Evolutionary conservation across 2,888 invertebrate genomes (phyloP), one percentile per base, ranked within the genome.

Genomic region (Drosophila melanosoma): DNA sequence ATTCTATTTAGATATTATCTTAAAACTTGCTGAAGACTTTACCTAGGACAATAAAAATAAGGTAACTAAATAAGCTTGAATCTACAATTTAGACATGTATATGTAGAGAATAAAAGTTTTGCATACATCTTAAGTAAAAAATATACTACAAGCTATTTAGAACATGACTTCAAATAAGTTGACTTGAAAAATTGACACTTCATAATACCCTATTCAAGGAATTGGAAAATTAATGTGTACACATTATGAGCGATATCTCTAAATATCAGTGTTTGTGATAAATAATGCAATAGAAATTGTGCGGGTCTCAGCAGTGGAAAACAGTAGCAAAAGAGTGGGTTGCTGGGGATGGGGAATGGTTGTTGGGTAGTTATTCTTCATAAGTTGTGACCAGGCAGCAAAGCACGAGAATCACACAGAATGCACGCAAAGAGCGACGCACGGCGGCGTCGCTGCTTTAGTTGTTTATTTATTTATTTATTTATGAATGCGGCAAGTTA

Each of bases 281-380:
- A 89, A 89, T 87, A 89, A 78, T 80, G 82, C 78, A 73, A 74
- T 83, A 76, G 76, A 74, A 87, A 74, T 60, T 72, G 69, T 68
- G 70, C 68, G 72, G 66, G 81, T 57, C 63, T 63, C 40, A 38
- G 60, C 17, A 32, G 38, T n/a, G 15, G 17, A 7, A 23, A 33
- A 20, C 8, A 26, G 1, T 6, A 15, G 12, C n/a, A 17, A 15
- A 23, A 26, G 45, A 35, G 57, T 35, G 26, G 29, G 36, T 15
- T 20, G 32, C 3, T 38, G 23, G 23, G 54, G 33, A 4, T 35
- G 45, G 26, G 17, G 12, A 33, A 29, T 23, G 5, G 26, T 11
- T 5, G 38, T 35, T 7, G 36, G n/a, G 26, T n/a, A 35, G 42
- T 69, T 74, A 68, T 87, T 83, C 84, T 67, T 79, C 79, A 72